phyloP scores from a whole-genome alignment of 2,888 invertebrate genomes.

The Blastobasis adustella region DNA sequence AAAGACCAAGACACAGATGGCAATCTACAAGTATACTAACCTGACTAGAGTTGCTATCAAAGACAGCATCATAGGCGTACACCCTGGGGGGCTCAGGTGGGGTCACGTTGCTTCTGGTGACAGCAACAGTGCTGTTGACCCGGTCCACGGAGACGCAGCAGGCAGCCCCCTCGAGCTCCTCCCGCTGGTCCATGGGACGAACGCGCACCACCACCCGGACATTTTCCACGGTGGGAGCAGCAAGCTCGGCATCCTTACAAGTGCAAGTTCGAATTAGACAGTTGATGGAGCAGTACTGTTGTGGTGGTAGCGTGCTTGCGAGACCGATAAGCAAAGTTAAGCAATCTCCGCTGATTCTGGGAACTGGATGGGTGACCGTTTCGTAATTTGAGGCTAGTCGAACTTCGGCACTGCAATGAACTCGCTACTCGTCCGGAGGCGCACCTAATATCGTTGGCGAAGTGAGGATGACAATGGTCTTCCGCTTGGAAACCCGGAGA shows the following conservation, averaged over 20 bases:
- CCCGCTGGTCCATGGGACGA: constrained; percentile 92
- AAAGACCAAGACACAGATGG: neutral
- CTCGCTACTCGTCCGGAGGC: too few species aligned
- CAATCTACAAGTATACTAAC: constrained; percentile 49
- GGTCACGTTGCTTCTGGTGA: constrained; percentile 82
- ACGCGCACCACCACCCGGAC: constrained; percentile 97
- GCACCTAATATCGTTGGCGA: too few species aligned
- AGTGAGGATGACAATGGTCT: too few species aligned
- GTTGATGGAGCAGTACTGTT: too few species aligned
- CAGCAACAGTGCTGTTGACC: constrained; percentile 84
- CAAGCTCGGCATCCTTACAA: constrained; percentile 60
- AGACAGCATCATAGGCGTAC: constrained; percentile 97
- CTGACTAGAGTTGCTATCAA: constrained; percentile 89
- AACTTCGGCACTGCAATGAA: too few species aligned
- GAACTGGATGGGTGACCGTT: too few species aligned
- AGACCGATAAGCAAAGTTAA: too few species aligned
- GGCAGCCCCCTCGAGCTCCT: constrained; percentile 81
- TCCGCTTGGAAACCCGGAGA: too few species aligned
- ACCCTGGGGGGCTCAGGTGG: constrained; percentile 87
- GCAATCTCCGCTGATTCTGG: too few species aligned
- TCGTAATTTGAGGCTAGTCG: too few species aligned
- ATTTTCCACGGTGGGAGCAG: constrained; percentile 87
- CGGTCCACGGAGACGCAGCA: constrained; percentile 86
- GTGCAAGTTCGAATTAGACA: neutral
- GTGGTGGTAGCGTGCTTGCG: too few species aligned